Conservation (phyloP, 2,797 vertebrate species). For the Cottoperca gobio region DNA sequence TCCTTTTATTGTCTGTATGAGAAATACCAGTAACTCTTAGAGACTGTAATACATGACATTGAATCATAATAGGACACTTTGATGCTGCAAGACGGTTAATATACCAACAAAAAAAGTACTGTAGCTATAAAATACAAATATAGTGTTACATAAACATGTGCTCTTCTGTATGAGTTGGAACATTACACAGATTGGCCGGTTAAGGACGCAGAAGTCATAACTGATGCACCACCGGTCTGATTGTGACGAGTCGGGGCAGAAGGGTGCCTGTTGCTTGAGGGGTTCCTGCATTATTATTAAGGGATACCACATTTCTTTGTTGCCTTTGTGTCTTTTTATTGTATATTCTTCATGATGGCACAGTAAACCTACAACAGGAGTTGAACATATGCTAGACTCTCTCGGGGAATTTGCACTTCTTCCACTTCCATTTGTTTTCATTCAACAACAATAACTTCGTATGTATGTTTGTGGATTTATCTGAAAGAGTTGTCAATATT, state of each 20-base stretch:
- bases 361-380: neutral
- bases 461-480: neutral
- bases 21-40: neutral
- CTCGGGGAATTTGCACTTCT: neutral
- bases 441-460: neutral
- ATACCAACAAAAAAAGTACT: neutral
- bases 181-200: neutral
- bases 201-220: neutral
- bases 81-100: neutral
- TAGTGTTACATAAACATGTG: neutral
- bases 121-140: neutral
- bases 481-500: neutral
- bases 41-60: neutral
- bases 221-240: conserved; percentile 1
- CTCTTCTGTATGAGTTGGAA: neutral
- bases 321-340: neutral
- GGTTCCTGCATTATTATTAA: conserved; percentile 56
- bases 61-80: neutral
- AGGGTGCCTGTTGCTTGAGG: conserved; percentile 25
- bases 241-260: conserved; percentile 36
- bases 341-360: conserved; percentile 16
- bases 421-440: neutral
- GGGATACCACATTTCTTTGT: neutral
- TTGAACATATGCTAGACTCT: neutral
- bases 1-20: neutral